Conservation (phyloP, 2,888 invertebrate genomes). For the Rambutsinella grinnellia region DNA sequence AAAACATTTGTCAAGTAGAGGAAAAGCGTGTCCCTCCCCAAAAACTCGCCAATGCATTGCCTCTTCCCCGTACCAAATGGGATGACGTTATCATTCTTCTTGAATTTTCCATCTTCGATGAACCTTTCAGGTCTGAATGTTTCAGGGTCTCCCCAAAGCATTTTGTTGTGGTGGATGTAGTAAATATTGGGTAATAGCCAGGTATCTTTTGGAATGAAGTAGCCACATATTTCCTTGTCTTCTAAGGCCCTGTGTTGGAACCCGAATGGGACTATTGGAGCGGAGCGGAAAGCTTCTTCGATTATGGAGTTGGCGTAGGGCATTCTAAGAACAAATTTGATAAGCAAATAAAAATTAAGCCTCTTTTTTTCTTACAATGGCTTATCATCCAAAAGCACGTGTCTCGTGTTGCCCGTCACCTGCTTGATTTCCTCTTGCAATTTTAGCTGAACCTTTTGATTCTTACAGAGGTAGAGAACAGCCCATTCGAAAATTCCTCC, state of each 20-base stretch:
- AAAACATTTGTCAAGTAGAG: constrained; percentile 59
- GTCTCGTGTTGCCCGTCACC: constrained; percentile 17
- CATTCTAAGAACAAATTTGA: too few species aligned
- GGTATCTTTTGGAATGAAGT: constrained; percentile 51
- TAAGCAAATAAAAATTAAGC: too few species aligned
- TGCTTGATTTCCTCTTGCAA: constrained; percentile 39
- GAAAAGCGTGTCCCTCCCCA: constrained; percentile 60
- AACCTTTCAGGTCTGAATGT: constrained; percentile 63
- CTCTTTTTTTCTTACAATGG: too few species aligned
- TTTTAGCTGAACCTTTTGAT: constrained; percentile 29
- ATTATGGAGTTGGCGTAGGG: constrained; percentile 57
- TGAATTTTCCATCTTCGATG: constrained; percentile 48
- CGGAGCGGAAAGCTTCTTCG: constrained; percentile 49
- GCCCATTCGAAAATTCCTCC: constrained; percentile 22
- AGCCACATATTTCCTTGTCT: constrained; percentile 26
- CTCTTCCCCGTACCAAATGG: constrained; percentile 57
- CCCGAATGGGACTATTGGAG: constrained; percentile 48
- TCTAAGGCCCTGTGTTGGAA: constrained; percentile 40
- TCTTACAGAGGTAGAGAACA: constrained; percentile 29
- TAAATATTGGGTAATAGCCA: constrained; percentile 54
- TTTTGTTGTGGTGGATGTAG: too few species aligned
- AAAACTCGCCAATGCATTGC: constrained; percentile 59
- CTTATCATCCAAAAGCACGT: constrained; percentile 11
- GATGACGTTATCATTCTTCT: constrained; percentile 57
- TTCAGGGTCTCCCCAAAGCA: constrained; percentile 61